phyloP scores from a whole-genome alignment of 1,140 invertebrate species.

The Drosophila pallidifrons region DNA sequence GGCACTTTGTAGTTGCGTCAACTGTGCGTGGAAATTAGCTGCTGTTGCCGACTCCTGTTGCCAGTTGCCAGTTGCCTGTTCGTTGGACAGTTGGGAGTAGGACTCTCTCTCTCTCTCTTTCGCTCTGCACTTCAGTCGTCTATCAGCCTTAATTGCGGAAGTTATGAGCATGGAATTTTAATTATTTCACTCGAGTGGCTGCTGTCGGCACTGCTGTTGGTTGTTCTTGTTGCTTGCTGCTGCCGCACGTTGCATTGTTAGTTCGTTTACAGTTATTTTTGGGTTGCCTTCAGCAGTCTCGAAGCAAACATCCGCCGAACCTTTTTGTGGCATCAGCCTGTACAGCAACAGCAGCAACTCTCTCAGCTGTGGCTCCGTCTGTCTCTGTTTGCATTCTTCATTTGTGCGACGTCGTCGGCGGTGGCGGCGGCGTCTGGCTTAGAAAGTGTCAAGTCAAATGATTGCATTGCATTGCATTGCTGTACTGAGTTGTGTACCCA shows the following conservation, averaged over 20 bases:
- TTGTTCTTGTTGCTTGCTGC: conserved; percentile 9
- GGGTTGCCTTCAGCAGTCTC: conserved; percentile 25
- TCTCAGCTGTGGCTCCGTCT: conserved; percentile 3
- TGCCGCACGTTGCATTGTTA: conserved; percentile 48
- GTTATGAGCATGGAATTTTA: conserved; percentile 83
- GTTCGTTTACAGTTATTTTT: conserved; percentile 70
- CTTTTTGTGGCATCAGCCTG: conserved; percentile 29
- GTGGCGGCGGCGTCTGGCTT: conserved; percentile 41
- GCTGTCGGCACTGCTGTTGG: conserved; percentile 11
- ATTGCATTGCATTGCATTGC: conserved; percentile 56
- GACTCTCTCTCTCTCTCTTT: conserved; percentile 22
- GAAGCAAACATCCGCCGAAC: conserved; percentile 67
- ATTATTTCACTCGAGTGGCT: conserved; percentile 68
- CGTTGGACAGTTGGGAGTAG: conserved; percentile 26
- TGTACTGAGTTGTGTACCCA: conserved; percentile 67
- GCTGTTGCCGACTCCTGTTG: conserved; percentile 52
- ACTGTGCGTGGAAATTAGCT: conserved; percentile 81
- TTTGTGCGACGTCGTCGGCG: conserved; percentile 26
- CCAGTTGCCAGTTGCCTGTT: conserved; percentile 35
- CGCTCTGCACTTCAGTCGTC: conserved; percentile 19
- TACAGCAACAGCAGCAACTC: neutral
- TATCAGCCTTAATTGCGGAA: conserved; percentile 78
- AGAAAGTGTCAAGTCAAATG: conserved; percentile 80
- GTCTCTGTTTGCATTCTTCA: conserved; percentile 69
- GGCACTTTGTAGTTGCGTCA: conserved; percentile 54